phyloP scores from a whole-genome alignment of 2,113 vertebrate species.

The Serilophus lunatus region DNA sequence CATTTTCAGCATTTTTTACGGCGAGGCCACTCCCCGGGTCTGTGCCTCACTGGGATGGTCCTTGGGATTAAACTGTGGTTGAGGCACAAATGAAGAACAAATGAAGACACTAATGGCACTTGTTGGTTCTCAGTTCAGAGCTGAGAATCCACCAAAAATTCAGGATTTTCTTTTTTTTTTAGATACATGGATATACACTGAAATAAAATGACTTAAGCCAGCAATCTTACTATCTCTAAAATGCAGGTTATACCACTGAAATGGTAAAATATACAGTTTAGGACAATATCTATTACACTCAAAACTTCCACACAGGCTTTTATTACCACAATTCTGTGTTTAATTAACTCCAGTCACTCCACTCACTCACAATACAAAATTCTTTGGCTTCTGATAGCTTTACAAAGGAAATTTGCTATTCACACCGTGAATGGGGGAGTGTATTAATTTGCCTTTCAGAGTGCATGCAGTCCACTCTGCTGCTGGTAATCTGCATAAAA shows the following conservation, averaged over 20 bases:
- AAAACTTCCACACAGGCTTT: neutral
- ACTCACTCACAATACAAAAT: neutral
- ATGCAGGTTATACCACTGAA: neutral
- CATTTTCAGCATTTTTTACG: neutral
- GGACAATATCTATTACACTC: neutral
- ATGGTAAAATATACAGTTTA: neutral
- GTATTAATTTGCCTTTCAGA: slow-evolving; percentile 64
- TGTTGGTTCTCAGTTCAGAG: neutral
- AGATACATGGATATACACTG: neutral
- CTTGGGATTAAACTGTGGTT: neutral
- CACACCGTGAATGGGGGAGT: neutral
- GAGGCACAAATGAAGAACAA: neutral
- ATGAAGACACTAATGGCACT: neutral
- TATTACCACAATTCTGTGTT: neutral
- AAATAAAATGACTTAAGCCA: neutral
- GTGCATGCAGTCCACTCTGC: slow-evolving; percentile 74
- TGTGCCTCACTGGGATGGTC: neutral
- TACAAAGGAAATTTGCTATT: slow-evolving; percentile 21
- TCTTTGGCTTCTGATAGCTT: slow-evolving; percentile 24
- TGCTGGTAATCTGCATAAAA: slow-evolving; percentile 87
- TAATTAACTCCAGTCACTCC: neutral
- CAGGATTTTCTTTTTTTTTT: neutral
- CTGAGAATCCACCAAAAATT: neutral
- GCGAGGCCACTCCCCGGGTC: neutral
- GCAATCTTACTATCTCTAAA: neutral